Percentiles rank a stretch among this genome's conserved stretches.
phyloP scores from a whole-genome alignment of 1,140 invertebrate species.

The Branchinecta lindahli region DNA sequence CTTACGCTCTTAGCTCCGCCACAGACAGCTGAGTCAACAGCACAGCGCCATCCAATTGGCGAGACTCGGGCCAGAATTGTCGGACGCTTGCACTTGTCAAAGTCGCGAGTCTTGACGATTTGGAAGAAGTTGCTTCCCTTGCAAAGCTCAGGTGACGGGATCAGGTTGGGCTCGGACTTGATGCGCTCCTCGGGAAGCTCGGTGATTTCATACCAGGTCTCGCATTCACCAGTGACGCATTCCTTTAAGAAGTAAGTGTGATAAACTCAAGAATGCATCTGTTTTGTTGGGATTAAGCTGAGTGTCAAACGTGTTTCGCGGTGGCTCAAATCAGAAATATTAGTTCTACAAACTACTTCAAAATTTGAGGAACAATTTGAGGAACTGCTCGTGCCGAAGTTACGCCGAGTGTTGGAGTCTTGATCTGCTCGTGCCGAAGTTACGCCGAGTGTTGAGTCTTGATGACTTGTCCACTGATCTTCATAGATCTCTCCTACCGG shows the following conservation, averaged over 20 bases:
- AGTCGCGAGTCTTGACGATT: constrained; percentile 25
- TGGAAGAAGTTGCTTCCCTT: constrained; percentile 23
- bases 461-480: too few species aligned
- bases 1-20: neutral
- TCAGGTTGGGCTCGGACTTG: constrained; percentile 15
- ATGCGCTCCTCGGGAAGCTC: constrained; percentile 16
- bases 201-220: constrained; percentile 20
- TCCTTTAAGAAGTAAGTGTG: constrained; percentile 14
- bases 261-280: too few species aligned
- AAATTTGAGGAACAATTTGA: too few species aligned
- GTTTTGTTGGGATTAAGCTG: too few species aligned
- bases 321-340: too few species aligned
- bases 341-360: too few species aligned
- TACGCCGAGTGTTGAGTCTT: too few species aligned
- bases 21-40: neutral
- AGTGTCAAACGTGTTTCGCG: too few species aligned
- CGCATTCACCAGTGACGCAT: constrained; percentile 18
- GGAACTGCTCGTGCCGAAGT: too few species aligned
- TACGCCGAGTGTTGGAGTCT: too few species aligned
- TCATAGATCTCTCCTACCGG: too few species aligned
- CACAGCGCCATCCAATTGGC: neutral
- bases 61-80: neutral
- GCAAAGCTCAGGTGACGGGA: constrained; percentile 23
- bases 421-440: too few species aligned
- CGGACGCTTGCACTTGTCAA: constrained; percentile 24